Conservation (phyloP, 2,797 vertebrate species). For the Discoglossus pictus region DNA sequence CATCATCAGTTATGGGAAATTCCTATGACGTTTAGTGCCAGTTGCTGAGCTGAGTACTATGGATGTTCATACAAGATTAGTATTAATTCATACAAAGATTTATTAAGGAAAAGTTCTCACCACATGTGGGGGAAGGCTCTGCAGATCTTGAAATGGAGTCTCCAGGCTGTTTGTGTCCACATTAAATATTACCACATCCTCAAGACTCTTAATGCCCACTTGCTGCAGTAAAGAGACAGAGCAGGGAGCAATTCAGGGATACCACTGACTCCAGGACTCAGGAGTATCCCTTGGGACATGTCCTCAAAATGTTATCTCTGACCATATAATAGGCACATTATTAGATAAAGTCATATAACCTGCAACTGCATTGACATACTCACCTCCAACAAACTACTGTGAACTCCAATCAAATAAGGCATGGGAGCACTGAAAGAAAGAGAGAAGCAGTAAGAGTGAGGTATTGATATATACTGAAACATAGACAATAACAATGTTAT, state of each 20-base stretch:
- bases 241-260: background rate
- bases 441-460: conserved; percentile 1
- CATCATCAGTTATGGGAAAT: too few species aligned
- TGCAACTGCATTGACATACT: too few species aligned
- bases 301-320: too few species aligned
- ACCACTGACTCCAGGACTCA: background rate
- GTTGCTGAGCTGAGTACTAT: too few species aligned
- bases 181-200: conserved; percentile 87
- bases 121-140: conserved; percentile 83
- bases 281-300: too few species aligned
- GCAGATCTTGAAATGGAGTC: conserved; percentile 81
- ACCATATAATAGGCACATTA: too few species aligned
- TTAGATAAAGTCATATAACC: too few species aligned
- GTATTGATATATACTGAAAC: background rate
- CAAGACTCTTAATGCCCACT: conserved; percentile 76
- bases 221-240: conserved; percentile 61
- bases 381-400: conserved; percentile 85
- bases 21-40: too few species aligned
- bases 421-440: conserved; percentile 80
- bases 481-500: background rate
- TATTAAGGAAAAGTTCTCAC: too few species aligned
- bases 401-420: conserved; percentile 91
- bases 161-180: conserved; percentile 86
- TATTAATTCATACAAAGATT: too few species aligned
- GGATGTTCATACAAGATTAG: too few species aligned